Percentiles rank a stretch among this genome's conserved stretches.
These are phyloP conservation scores for Pipa parva DNA, from an alignment of 2,113 vertebrate species.

Conservation along the genomic window DNA sequence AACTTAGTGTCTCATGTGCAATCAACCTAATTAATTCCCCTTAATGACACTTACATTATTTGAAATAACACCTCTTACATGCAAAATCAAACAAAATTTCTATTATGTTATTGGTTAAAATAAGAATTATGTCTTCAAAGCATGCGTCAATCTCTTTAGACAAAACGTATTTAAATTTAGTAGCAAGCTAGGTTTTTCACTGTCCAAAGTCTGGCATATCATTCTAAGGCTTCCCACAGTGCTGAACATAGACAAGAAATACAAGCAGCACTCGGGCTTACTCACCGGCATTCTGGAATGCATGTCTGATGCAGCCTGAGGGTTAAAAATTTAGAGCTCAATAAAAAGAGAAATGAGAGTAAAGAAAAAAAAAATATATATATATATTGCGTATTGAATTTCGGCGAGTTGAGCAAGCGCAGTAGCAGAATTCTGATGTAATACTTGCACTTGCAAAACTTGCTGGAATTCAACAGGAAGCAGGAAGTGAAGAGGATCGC, in stretches of 20 bases:
- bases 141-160: neutral
- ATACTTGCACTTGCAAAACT: too few relatives aligned
- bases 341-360: neutral
- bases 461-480: too few relatives aligned
- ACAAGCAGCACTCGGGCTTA: constrained; percentile 31
- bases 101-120: neutral
- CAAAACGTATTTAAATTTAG: neutral
- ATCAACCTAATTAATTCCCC: too few relatives aligned
- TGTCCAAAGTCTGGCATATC: neutral
- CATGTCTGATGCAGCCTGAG: constrained; percentile 56
- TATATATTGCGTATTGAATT: too few relatives aligned
- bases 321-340: constrained; percentile 51
- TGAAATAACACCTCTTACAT: neutral
- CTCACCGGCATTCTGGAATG: constrained; percentile 68
- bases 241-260: neutral
- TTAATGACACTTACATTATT: too few relatives aligned
- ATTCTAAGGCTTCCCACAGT: neutral
- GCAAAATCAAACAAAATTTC: neutral
- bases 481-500: too few relatives aligned
- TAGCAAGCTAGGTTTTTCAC: neutral
- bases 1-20: too few relatives aligned
- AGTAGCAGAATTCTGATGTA: too few relatives aligned
- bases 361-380: too few relatives aligned
- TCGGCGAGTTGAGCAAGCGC: too few relatives aligned
- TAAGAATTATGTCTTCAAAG: neutral